Evolutionary conservation across 2,888 invertebrate species (phyloP).

Genomic region (Zele albiditarsus): DNA sequence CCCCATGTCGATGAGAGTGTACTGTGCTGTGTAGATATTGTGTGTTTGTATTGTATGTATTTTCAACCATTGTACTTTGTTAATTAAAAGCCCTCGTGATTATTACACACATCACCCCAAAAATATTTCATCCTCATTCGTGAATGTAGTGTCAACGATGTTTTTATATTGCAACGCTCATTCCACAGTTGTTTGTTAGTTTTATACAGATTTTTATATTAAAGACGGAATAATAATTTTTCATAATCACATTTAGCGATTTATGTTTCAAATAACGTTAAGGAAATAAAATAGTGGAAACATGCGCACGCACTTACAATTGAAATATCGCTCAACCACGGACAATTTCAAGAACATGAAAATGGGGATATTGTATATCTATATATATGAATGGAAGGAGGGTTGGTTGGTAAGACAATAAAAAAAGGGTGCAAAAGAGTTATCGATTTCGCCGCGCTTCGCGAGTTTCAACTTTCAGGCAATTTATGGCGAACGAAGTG

Average conservation of each 20-base stretch:
- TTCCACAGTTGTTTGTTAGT: not conserved
- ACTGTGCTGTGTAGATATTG: slow-evolving; percentile 9
- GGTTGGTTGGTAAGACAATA: slow-evolving; percentile 19
- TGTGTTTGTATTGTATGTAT: not conserved
- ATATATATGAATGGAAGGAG: not conserved
- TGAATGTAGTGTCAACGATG: too few species aligned
- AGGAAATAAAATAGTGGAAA: not conserved
- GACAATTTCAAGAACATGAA: slow-evolving; percentile 27
- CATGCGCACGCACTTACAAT: slow-evolving; percentile 21
- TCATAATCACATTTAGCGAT: not conserved
- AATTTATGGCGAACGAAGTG: slow-evolving; percentile 43
- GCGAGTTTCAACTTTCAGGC: slow-evolving; percentile 41
- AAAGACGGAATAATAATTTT: not conserved
- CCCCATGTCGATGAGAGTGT: slow-evolving; percentile 21
- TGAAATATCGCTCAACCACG: slow-evolving; percentile 16
- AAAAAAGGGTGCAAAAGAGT: slow-evolving; percentile 34
- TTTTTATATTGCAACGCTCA: too few species aligned
- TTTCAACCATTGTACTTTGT: slow-evolving; percentile 59
- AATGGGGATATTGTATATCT: not conserved
- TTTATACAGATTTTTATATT: not conserved
- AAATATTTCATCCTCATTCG: slow-evolving; percentile 61
- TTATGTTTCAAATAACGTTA: not conserved
- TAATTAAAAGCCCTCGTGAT: slow-evolving; percentile 62
- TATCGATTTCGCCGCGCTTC: slow-evolving; percentile 30
- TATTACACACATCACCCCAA: slow-evolving; percentile 45